Evolutionary conservation across 1,140 invertebrate genomes (phyloP), one percentile per base, ranked within the genome.

Genomic region (Chironomus tepperi): DNA sequence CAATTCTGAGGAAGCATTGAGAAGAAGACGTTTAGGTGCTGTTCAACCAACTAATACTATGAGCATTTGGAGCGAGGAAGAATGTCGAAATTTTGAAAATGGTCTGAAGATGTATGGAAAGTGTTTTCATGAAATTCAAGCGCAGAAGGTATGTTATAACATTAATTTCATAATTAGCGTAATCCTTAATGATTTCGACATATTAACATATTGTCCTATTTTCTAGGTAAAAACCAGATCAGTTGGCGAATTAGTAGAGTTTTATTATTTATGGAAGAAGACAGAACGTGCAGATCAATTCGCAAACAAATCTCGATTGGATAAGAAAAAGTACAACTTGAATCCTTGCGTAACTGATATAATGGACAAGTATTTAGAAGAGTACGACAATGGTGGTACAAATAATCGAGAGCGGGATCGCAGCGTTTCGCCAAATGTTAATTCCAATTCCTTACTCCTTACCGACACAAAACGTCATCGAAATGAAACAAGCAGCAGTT

Each of bases 181-280:
- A n/a, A n/a, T n/a, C n/a, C n/a, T n/a, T n/a, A n/a, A n/a, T n/a
- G n/a, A n/a, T n/a, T n/a, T n/a, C n/a, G n/a, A n/a, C n/a, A n/a
- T n/a, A n/a, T n/a, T n/a, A n/a, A 34, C 24, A 2, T 34, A 34
- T 2, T 34, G 24, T 34, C 24, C 1, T 2, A 43, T 9, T 73
- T 74, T 34, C 70, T 73, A 92, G 89, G 91, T 96, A 18, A 87
- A 92, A 79, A 98, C 96, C 73, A 85, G 96, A 80, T 95, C 95
- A n/a, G 96, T 98, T 24, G 94, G 95, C 34, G 97, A 99, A 84
- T 84, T 99, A 72, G 95, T 98, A 47, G 95, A 98, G 80, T 98
- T 98, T 85, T 99, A 99, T 85, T 99, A 99, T 81, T 87, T 98
- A 42, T 99, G 97, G 97, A 99, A 99, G 83, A 99, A 98, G 84